Conservation (phyloP, 2,113 vertebrate genomes). For the Tragelaphus buxtoni region DNA sequence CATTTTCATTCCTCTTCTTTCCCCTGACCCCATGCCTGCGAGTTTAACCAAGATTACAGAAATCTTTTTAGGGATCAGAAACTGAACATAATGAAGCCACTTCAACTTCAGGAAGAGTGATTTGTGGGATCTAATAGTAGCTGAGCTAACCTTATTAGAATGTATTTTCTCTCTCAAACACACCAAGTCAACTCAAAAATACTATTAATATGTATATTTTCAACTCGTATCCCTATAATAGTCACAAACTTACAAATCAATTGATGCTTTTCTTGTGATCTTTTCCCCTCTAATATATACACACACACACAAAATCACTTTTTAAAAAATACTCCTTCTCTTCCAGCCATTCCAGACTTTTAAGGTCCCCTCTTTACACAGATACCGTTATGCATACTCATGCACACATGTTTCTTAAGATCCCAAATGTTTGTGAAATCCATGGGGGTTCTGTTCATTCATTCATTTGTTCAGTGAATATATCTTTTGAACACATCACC, state of each 20-base stretch:
- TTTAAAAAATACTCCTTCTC: not conserved
- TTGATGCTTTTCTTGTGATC: not conserved
- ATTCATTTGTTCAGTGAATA: not conserved
- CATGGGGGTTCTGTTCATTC: not conserved
- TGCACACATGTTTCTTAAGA: not conserved
- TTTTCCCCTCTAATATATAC: not conserved
- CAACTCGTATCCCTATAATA: not conserved
- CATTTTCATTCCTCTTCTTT: not conserved
- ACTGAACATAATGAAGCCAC: not conserved
- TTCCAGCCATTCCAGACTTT: not conserved
- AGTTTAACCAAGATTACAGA: not conserved
- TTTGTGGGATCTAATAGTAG: not conserved
- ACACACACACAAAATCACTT: not conserved
- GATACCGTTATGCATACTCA: not conserved
- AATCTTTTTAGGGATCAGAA: not conserved
- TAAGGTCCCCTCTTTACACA: not conserved
- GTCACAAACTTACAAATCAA: not conserved
- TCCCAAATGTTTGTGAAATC: not conserved
- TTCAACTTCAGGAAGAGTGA: not conserved
- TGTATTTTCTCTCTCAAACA: not conserved
- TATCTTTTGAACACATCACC: not conserved
- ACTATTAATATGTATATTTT: not conserved
- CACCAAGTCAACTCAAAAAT: not conserved
- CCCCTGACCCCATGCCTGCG: not conserved
- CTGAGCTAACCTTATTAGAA: not conserved